Conservation (phyloP, 1,140 invertebrate genomes). For the Globodera rostochiensis region DNA sequence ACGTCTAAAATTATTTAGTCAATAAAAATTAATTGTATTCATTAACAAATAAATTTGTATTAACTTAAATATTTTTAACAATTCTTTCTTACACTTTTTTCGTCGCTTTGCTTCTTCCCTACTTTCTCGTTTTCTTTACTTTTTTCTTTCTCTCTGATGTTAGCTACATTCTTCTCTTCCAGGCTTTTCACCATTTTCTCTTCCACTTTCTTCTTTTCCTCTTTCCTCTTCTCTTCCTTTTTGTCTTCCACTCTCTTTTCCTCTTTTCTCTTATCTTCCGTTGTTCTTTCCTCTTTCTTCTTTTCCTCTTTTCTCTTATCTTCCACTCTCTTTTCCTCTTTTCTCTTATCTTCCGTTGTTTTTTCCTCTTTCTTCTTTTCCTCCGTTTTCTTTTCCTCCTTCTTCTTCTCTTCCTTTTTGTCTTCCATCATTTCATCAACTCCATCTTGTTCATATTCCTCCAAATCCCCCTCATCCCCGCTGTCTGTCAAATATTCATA, state of each 20-base stretch:
- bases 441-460: constrained; percentile 26
- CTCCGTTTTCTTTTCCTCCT: background rate
- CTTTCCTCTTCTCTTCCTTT: background rate
- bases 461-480: constrained; percentile 6
- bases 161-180: background rate
- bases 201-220: background rate
- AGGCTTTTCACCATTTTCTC: background rate
- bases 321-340: constrained; percentile 1
- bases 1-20: background rate
- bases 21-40: no score
- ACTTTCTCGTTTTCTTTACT: background rate
- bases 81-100: background rate
- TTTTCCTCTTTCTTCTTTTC: constrained; percentile 15
- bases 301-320: background rate
- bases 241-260: background rate
- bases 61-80: no score
- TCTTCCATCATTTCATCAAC: background rate
- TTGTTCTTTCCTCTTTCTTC: constrained; percentile 15
- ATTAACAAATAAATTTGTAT: no score
- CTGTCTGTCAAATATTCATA: constrained; percentile 35
- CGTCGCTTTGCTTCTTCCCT: background rate
- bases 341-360: background rate
- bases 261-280: constrained; percentile 6
- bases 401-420: background rate
- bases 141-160: background rate